Conservation (phyloP, 2,888 invertebrate genomes). For the Fissipunctia ypsillon region DNA sequence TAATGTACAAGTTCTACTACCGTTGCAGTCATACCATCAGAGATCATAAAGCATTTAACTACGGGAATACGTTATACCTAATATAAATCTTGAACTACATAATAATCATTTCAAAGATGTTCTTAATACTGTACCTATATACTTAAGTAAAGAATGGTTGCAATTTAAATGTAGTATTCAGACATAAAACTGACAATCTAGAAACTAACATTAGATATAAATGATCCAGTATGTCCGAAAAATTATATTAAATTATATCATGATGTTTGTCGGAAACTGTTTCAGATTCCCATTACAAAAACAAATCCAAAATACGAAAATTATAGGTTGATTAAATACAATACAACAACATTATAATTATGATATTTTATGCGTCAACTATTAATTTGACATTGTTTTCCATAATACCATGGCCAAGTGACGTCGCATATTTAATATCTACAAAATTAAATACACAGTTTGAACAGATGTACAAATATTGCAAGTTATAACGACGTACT, state of each 20-base stretch:
- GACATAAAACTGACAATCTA: not conserved
- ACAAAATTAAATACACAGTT: conserved; percentile 35
- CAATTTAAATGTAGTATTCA: no score
- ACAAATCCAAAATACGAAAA: not conserved
- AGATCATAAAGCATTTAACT: not conserved
- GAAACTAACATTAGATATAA: conserved; percentile 2
- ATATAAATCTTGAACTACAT: not conserved
- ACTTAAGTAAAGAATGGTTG: no score
- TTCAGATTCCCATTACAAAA: conserved; percentile 4
- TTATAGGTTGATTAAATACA: conserved; percentile 7
- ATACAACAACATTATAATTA: not conserved
- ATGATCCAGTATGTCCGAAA: not conserved
- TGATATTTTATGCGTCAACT: conserved; percentile 11
- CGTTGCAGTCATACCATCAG: not conserved
- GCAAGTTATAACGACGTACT: conserved; percentile 21
- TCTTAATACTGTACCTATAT: not conserved
- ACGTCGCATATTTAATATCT: conserved; percentile 43
- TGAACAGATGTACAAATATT: conserved; percentile 60
- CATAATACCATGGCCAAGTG: conserved; percentile 24
- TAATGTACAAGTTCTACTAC: not conserved
- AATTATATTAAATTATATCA: not conserved
- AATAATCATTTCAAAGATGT: not conserved
- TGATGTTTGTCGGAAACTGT: conserved; percentile 7
- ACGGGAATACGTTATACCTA: rapidly evolving
- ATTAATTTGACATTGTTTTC: conserved; percentile 47